Evolutionary conservation across 1,140 invertebrate species (phyloP), one percentile per base, ranked within the genome.

Genomic region (Pogonognathellus flavescens): DNA sequence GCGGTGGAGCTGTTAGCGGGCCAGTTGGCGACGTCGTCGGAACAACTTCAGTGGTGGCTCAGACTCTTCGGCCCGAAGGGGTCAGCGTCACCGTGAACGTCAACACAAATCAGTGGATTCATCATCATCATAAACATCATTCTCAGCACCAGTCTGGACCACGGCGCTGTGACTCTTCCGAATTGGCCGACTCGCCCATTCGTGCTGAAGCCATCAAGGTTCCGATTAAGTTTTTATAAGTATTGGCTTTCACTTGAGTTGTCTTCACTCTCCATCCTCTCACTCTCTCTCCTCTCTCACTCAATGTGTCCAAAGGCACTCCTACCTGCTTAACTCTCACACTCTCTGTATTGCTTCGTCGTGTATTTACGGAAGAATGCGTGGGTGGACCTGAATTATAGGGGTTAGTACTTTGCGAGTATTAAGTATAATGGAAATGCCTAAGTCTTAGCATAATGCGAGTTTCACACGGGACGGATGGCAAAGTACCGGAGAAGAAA

Each of bases 131-230:
- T 66, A 66, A 66, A 66, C 62, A 66, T 25, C 62, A 66, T 4
- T 31, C 22, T 66, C 81, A 86, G 50, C 10, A 53, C 18, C 59
- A 11, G 41, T 80, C 80, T 41, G 18, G 52, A 41, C 88, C 88
- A 14, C 52, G 86, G 52, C 86, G 88, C 80, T 88, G 86, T 85
- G 88, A 88, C 70, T 88, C 88, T 84, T 83, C 88, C 59, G 88
- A 88, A 86, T 88, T 88, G 81, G 85, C 88, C 70, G 88, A 88
- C 80, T 87, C 82, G 11, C 86, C 88, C 16, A 55, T 87, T 31
- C 84, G 86, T 20, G 49, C 86, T 52, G 86, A 87, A 85, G 85
- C 86, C 84, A 85, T 87, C 85, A 88, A 88, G 85, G 88, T 88
- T 53, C 41, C 80, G 41, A 83, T 83, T 59, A 50, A 76, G 49